Base-by-base conservation (phyloP, 2,113 vertebrate species). In the Nothoprocta perdicaria region DNA sequence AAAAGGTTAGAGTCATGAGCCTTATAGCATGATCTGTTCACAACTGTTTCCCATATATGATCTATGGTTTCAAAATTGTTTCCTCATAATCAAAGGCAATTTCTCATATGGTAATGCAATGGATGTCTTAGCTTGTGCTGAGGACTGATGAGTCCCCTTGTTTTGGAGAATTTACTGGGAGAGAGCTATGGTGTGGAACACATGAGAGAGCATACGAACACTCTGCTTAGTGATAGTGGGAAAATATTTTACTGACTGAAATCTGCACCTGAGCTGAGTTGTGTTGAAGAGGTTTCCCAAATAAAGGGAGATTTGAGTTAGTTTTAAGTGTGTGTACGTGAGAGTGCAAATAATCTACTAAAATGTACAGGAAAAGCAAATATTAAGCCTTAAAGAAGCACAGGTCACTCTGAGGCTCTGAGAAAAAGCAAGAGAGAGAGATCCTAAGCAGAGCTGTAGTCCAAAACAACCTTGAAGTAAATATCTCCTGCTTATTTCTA, bases 311-410 rank as follows among this genome's bases (percentile, higher is more conserved):
- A 53, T 38, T 38, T 65, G 14, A 48, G 23, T 53, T 5, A 48
- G 6, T 26, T 57, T 4, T 43, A 35, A 50, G 4, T 55, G 17
- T 45, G 40, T 0, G 0, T 48, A n/a, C 3, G 2, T 14, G 4
- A 41, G n/a, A 46, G 33, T 33, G 3, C 24, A 63, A 66, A 80
- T 71, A 61, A 33, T 74, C 43, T 40, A 50, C 12, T 38, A 7
- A 80, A 78, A 19, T 8, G 6, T 65, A 3, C 10, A 46, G 21
- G 14, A 43, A 15, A n/a, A 29, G 1, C 1, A 26, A 52, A 73
- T 73, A 3, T 2, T 48, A 43, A 48, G 4, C 6, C 6, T 41
- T 19, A 35, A 8, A 3, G 6, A 2, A 65, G 75, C 26, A 14
- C 23, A 58, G 9, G 8, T 81, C 31, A 69, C 33, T 35, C 4